phyloP scores from a whole-genome alignment of 2,113 vertebrate genomes.

The Macquaria australasica region DNA sequence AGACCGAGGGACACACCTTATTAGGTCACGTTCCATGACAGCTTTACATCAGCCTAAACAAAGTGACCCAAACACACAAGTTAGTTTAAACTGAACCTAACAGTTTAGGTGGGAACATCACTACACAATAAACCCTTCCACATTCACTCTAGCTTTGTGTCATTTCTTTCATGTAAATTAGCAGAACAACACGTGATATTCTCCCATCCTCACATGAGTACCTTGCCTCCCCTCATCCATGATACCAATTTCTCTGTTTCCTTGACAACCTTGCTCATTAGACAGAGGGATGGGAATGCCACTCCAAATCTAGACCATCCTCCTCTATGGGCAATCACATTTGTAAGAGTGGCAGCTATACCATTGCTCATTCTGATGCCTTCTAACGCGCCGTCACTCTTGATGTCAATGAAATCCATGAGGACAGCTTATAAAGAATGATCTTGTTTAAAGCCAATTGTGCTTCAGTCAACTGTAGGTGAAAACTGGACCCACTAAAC shows the following conservation, averaged over 20 bases:
- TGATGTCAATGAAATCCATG: conserved; percentile 14
- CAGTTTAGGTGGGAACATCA: too few species aligned
- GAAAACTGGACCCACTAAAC: conserved; percentile 4
- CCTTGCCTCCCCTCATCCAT: conserved; percentile 38
- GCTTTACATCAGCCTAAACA: too few species aligned
- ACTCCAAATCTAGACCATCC: conserved; percentile 56
- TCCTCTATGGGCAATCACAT: conserved; percentile 32
- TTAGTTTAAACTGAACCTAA: too few species aligned
- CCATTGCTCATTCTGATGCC: conserved; percentile 26
- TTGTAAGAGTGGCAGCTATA: conserved; percentile 40
- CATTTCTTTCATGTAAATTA: conserved; percentile 6
- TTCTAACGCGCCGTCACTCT: not conserved
- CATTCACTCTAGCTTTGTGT: too few species aligned
- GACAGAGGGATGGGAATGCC: conserved; percentile 58
- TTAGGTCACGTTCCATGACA: too few species aligned
- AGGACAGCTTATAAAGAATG: not conserved
- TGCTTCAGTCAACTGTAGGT: not conserved
- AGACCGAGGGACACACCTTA: too few species aligned
- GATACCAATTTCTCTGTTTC: conserved; percentile 47
- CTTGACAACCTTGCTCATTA: conserved; percentile 66
- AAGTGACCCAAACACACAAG: too few species aligned
- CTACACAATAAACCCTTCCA: too few species aligned
- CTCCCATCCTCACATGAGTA: conserved; percentile 9
- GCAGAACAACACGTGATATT: not conserved
- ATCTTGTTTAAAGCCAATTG: not conserved